Evolutionary conservation across 2,113 vertebrate species (phyloP).

Genomic region (Cnemophilus loriae): DNA sequence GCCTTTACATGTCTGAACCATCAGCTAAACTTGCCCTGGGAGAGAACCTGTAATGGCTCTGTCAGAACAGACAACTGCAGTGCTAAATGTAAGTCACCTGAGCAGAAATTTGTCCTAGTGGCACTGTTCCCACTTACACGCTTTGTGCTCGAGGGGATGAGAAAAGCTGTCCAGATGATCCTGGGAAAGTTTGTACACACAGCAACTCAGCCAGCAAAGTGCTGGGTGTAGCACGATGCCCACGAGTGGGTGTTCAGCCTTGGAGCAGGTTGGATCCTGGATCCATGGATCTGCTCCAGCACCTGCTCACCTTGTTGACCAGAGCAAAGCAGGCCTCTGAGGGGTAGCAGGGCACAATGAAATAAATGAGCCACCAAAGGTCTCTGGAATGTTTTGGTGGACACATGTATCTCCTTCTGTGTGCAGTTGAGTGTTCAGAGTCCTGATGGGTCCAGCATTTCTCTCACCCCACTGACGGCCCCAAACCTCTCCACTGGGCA

Average conservation of each 20-base stretch:
- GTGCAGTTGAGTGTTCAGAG: background rate
- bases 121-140: constrained; percentile 7
- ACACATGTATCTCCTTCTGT: background rate
- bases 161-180: constrained; percentile 28
- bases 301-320: fast-evolving
- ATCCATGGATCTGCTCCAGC: background rate
- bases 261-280: background rate
- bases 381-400: background rate
- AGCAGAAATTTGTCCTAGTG: constrained; percentile 8
- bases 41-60: background rate
- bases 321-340: fast-evolving
- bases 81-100: background rate
- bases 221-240: background rate
- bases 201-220: background rate
- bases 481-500: background rate
- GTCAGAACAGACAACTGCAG: background rate
- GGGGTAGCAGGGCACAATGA: background rate
- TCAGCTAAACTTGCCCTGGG: background rate
- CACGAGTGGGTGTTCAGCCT: background rate
- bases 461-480: background rate
- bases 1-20: constrained; percentile 3
- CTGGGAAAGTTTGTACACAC: constrained; percentile 38
- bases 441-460: background rate
- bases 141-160: constrained; percentile 32
- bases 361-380: background rate